Conservation (phyloP, 2,113 vertebrate species). For the Speoplatyrhinus poulsoni region DNA sequence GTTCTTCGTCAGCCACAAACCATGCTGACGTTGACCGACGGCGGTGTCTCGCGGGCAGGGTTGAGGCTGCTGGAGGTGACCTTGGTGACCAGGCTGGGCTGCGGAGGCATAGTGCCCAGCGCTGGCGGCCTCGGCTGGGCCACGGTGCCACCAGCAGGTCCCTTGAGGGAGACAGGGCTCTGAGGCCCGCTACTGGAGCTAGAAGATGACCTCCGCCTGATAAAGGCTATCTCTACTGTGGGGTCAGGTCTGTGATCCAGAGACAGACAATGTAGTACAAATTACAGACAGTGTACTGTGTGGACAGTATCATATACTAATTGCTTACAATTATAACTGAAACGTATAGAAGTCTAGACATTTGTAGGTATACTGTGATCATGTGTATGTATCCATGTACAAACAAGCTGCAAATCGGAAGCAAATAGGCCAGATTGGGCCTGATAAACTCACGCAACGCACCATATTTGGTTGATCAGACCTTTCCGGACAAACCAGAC, state of each 20-base stretch:
- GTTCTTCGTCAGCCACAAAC: constrained; percentile 29
- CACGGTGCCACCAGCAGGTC: constrained; percentile 25
- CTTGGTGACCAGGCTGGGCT: constrained; percentile 49
- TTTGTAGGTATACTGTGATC: too few species aligned
- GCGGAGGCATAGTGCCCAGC: constrained; percentile 24
- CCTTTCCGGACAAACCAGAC: too few species aligned
- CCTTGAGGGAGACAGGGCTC: constrained; percentile 63
- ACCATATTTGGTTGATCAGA: too few species aligned
- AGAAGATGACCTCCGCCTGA: constrained; percentile 75
- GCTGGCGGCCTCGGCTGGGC: constrained; percentile 48
- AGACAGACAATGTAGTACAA: not conserved
- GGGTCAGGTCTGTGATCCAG: constrained; percentile 80
- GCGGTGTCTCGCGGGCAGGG: constrained; percentile 63
- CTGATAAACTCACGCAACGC: too few species aligned
- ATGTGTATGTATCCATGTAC: too few species aligned
- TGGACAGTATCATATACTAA: too few species aligned
- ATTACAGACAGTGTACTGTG: too few species aligned
- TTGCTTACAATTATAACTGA: not conserved
- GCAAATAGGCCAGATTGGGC: too few species aligned
- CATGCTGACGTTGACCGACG: constrained; percentile 63
- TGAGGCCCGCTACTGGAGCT: constrained; percentile 72
- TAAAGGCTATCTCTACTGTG: constrained; percentile 90
- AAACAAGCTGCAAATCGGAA: too few species aligned
- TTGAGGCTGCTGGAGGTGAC: constrained; percentile 54
- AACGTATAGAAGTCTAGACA: too few species aligned